A percentile compares a stretch with the other conserved stretches of the same genome.
These are phyloP conservation scores for Tenualosa ilisha DNA, from an alignment of 2,797 vertebrate species.

Conservation along the genomic window DNA sequence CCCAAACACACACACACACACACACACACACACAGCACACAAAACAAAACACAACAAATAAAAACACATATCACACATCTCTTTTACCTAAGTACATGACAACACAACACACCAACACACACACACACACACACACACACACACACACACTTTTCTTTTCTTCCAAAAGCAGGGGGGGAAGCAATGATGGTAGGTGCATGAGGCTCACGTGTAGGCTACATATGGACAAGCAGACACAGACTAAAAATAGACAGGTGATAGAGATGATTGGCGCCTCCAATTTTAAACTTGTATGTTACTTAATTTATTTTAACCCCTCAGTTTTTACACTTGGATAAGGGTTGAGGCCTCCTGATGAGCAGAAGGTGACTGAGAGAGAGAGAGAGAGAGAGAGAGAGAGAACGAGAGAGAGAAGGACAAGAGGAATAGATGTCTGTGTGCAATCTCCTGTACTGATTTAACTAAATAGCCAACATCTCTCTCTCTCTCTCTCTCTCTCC, in stretches of 20 bases:
- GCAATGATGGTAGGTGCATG: not conserved
- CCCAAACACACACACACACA: no score
- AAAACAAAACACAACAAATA: no score
- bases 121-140: no score
- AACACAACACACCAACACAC: no score
- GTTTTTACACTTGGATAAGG: not conserved
- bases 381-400: slow-evolving; percentile 47
- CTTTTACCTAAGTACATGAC: no score
- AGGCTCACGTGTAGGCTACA: not conserved
- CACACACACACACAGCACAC: no score
- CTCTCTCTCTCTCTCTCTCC: slow-evolving; percentile 2
- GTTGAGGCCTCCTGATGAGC: slow-evolving; percentile 32
- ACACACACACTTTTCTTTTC: no score
- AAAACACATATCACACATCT: no score
- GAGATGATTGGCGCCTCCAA: not conserved
- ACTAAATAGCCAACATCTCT: not conserved
- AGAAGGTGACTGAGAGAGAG: slow-evolving; percentile 59
- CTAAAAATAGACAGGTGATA: not conserved
- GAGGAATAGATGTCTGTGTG: not conserved
- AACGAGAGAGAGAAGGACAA: no score
- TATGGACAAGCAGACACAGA: not conserved
- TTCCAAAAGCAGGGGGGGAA: not conserved
- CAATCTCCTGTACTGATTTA: not conserved
- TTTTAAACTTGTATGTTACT: not conserved
- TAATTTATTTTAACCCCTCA: not conserved